Conservation (phyloP, 2,113 vertebrate species). For the Python bivittatus region DNA sequence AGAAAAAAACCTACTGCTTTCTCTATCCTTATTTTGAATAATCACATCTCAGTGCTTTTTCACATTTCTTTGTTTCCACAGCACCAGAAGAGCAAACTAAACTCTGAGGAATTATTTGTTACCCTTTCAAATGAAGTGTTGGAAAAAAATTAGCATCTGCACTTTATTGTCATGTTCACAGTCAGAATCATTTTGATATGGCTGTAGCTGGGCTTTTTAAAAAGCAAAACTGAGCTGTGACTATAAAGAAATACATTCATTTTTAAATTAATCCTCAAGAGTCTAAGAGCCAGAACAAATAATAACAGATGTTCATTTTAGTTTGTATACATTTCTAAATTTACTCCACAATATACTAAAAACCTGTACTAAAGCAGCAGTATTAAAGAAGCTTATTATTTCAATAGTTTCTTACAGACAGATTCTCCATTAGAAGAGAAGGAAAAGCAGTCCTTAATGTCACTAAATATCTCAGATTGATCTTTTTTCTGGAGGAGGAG, state of each 20-base stretch:
- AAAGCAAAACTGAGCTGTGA: neutral
- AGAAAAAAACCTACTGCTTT: neutral
- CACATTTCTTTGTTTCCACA: neutral
- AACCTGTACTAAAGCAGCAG: neutral
- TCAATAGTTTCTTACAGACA: neutral
- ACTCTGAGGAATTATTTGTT: neutral
- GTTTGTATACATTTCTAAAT: neutral
- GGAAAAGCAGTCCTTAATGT: neutral
- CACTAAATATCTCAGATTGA: neutral
- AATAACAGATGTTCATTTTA: neutral
- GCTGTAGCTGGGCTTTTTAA: neutral
- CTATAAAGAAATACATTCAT: neutral
- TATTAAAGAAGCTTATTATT: neutral
- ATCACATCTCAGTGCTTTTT: too few species aligned
- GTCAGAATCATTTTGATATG: neutral
- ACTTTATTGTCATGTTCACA: neutral
- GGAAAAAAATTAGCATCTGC: neutral
- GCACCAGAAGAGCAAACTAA: neutral
- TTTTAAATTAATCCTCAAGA: neutral
- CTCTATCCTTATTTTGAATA: neutral
- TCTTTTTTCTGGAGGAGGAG: neutral
- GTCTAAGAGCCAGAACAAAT: neutral
- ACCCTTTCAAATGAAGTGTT: neutral
- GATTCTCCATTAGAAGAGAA: neutral
- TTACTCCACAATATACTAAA: neutral